Percentiles rank a stretch among this genome's conserved stretches.
Evolutionary conservation across 1,140 invertebrate genomes (phyloP).

Genomic region (Amyelois transitella): DNA sequence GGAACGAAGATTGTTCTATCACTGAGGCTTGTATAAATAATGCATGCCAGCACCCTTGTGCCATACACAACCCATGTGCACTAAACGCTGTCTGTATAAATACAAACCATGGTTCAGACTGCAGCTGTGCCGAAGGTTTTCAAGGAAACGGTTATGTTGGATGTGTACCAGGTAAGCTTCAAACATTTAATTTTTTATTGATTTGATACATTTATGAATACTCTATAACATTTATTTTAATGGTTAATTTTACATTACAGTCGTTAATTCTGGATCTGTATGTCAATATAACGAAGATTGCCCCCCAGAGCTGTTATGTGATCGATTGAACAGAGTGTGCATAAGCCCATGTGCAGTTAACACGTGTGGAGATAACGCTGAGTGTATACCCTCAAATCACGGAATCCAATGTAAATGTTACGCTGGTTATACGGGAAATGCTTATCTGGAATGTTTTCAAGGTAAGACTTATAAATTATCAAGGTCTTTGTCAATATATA

Average conservation of each 20-base stretch:
- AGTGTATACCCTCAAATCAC: conserved; percentile 86
- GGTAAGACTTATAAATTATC: conserved; percentile 73
- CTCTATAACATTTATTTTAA: conserved; percentile 4
- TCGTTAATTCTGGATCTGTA: conserved; percentile 79
- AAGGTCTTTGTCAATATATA: too few species aligned
- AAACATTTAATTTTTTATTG: background rate
- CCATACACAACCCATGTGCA: conserved; percentile 86
- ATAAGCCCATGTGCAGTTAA: conserved; percentile 88
- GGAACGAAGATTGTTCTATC: conserved; percentile 85
- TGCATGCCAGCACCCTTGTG: conserved; percentile 88
- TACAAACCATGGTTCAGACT: conserved; percentile 89
- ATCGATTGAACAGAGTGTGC: conserved; percentile 86
- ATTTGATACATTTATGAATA: conserved; percentile 1
- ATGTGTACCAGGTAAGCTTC: conserved; percentile 81
- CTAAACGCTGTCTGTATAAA: conserved; percentile 90
- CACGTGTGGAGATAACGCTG: conserved; percentile 88
- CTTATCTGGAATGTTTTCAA: conserved; percentile 82
- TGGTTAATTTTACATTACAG: conserved; percentile 70
- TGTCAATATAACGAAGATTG: conserved; percentile 95
- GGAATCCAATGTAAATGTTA: conserved; percentile 86
- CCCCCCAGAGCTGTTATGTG: conserved; percentile 86
- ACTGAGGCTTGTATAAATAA: conserved; percentile 88
- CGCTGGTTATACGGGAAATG: conserved; percentile 85
- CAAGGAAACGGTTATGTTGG: conserved; percentile 89
- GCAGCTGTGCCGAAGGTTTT: conserved; percentile 88